Base-by-base conservation (phyloP, 30 jellyfish, hydroid and myxozoan species). In the Phacellophora camtschatica region DNA sequence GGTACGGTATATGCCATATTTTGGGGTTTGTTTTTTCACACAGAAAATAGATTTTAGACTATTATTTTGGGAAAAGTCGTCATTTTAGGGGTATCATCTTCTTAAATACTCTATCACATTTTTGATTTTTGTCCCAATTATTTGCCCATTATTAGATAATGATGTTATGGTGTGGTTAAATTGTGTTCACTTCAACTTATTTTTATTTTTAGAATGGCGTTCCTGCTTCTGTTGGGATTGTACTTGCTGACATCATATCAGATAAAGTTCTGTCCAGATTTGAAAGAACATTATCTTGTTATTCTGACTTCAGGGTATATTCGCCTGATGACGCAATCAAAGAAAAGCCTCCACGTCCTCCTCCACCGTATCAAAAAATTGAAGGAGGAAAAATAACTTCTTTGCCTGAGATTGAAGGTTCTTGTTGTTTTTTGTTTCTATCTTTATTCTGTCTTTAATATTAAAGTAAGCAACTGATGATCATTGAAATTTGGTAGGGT, bases 341-440 rank as follows among this genome's bases (percentile, higher is more conserved):
- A 36, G 75, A 2, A 48, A 86, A 92, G 84, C 96, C 96, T 29
- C 82, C 98, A 25, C 82, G 76, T 37, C 23, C 97, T 35, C 98
- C 98, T 20, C 98, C 98, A 1, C 96, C 98, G 4, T 58, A 66
- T 18, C 46, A 53, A 13, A 18, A 15, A 3, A 32, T 46, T 11
- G 54, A 66, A 32, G 66, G 3, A 32, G 8, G 16, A 5, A 62
- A 62, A 46, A 70, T 42, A 48, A 27, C 70, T n/a, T 29, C 54
- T 24, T 30, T 48, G 6, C 77, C 35, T 3, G 39, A 34, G 1
- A 77, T 72, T 72, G 13, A 72, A 30, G 23, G 20, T 43, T 33
- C 13, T 11, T 0, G 31, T 12, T 27, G 8, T 8, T 12, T 53
- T 53, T 10, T 8, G 24, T 7, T 19, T 15, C 10, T 8, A 10